These are phyloP conservation scores for Pseudochirops cupreus DNA, from an alignment of 2,797 vertebrate species.

Conservation along the genomic window DNA sequence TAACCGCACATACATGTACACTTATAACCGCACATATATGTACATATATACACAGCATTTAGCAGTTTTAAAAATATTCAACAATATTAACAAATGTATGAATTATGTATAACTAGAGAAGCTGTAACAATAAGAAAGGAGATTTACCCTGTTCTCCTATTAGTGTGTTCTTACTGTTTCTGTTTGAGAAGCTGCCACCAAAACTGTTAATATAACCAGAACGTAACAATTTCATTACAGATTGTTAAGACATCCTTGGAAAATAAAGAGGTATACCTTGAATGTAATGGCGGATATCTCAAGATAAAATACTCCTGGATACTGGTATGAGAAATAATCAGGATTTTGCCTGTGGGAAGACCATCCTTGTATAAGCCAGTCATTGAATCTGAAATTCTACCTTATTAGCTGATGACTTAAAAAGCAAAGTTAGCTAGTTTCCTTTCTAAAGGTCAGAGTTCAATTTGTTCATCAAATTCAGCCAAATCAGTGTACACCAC, in stretches of 20 bases:
- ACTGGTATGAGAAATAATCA: background rate
- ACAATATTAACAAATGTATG: background rate
- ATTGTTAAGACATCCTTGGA: background rate
- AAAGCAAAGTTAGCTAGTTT: slow-evolving; percentile 64
- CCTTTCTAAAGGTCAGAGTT: slow-evolving; percentile 51
- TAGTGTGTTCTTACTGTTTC: background rate
- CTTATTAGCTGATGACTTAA: rapidly evolving
- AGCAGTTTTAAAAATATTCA: background rate
- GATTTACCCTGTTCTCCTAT: background rate
- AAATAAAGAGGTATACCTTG: background rate
- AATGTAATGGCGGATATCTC: slow-evolving; percentile 47
- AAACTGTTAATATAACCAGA: background rate
- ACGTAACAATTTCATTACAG: background rate
- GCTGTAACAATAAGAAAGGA: background rate
- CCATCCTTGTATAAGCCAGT: slow-evolving; percentile 4
- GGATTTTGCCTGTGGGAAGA: slow-evolving; percentile 24
- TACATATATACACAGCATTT: background rate
- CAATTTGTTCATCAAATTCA: slow-evolving; percentile 70
- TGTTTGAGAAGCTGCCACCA: slow-evolving; percentile 1
- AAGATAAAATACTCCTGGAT: slow-evolving; percentile 41
- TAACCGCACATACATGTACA: background rate
- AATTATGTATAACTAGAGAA: background rate
- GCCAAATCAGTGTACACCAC: slow-evolving; percentile 63
- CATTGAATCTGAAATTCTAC: slow-evolving; percentile 38
- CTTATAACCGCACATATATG: background rate